A percentile compares a stretch with the other conserved stretches of the same genome.
Conservation (phyloP, 2,113 vertebrate species). For the Cyanocitta stelleri region DNA sequence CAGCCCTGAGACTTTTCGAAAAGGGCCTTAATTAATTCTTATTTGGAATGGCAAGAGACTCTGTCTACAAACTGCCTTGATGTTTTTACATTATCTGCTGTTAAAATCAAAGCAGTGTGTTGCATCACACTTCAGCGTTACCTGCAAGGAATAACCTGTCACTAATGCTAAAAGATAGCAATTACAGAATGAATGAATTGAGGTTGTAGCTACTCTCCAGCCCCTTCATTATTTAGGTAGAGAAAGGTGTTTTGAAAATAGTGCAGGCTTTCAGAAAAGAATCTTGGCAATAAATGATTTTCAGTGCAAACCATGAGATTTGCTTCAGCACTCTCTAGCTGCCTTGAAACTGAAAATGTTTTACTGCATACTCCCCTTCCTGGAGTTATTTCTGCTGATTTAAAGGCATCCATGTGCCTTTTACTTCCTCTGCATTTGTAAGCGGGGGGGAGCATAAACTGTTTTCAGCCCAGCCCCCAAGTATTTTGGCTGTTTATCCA, state of each 20-base stretch:
- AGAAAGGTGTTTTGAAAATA: slow-evolving; percentile 6
- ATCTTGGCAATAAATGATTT: background rate
- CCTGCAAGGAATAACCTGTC: slow-evolving; percentile 36
- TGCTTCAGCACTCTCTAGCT: background rate
- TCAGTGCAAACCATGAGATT: background rate
- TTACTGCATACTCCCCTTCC: background rate
- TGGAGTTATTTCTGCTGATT: background rate
- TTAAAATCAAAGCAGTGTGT: background rate
- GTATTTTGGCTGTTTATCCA: background rate
- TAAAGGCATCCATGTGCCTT: background rate
- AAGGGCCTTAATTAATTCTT: background rate
- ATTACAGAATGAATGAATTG: background rate
- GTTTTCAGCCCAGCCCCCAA: background rate
- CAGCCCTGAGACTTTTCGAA: background rate
- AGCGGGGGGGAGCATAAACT: background rate
- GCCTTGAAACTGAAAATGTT: background rate
- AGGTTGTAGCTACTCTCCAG: background rate
- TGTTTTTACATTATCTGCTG: background rate
- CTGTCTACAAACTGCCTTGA: background rate
- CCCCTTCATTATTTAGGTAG: background rate
- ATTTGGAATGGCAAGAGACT: slow-evolving; percentile 5
- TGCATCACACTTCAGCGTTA: background rate
- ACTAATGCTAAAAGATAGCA: background rate
- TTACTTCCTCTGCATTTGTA: background rate
- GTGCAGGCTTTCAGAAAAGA: background rate